phyloP scores from a whole-genome alignment of 2,797 vertebrate species.

The Lutjanus campechanus region DNA sequence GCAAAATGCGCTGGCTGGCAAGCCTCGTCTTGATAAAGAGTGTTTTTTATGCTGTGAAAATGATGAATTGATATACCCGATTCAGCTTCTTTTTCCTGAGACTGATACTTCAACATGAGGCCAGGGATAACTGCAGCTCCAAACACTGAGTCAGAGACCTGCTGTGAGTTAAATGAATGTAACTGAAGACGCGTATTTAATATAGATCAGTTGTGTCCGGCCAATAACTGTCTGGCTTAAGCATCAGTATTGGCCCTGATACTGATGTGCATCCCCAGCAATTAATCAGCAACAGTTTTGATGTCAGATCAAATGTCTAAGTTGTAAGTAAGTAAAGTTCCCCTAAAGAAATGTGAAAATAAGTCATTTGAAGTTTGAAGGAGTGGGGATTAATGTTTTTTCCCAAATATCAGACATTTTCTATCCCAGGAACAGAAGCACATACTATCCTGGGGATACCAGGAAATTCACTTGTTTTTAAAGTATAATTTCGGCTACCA shows the following conservation, averaged over 20 bases:
- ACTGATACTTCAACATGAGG: neutral
- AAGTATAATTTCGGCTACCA: no score
- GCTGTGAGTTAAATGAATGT: neutral
- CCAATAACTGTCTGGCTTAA: neutral
- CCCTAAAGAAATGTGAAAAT: neutral
- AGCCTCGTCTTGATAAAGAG: neutral
- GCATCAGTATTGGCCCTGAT: neutral
- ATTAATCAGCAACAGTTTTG: neutral
- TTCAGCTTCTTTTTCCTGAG: neutral
- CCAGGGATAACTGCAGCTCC: neutral
- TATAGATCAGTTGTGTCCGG: neutral
- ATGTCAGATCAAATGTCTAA: neutral
- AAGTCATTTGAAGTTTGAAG: neutral
- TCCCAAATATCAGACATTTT: no score
- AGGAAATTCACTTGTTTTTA: no score
- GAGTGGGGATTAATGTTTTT: no score
- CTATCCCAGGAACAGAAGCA: no score
- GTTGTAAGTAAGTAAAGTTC: no score
- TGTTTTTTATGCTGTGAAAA: neutral
- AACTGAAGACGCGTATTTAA: neutral
- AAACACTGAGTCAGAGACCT: neutral
- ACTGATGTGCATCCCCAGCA: neutral
- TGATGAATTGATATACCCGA: neutral
- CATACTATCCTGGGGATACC: no score
- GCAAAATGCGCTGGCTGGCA: neutral